Base-by-base conservation (phyloP, 2,888 invertebrate species). In the Stomorhina lunata region DNA sequence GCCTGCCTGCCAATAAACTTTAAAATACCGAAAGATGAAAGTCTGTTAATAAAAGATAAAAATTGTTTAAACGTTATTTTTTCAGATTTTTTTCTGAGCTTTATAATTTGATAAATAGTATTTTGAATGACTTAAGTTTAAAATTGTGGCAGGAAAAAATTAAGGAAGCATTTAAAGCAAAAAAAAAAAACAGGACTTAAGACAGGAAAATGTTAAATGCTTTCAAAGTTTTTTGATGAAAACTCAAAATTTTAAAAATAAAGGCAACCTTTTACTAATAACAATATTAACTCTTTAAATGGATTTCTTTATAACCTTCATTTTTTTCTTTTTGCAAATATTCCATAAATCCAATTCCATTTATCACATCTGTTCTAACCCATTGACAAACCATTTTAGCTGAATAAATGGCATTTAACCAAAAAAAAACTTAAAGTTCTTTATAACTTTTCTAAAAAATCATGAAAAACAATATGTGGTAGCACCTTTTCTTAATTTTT, bases 21-120 rank as follows among this genome's bases (percentile, higher is more conserved):
- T 27, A 43, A 59, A 73, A 73, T 72, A 73, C 45, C 57, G 29
- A 73, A 65, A 81, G 76, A 81, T 76, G 80, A 81, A 81, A 81
- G 76, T 71, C 32, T 43, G 34, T 22, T 43, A 68, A 66, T 66
- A 40, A 37, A 20, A 80, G 66, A 80, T 80, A 72, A 79, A 22
- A 61, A 5, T 29, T 32, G 15, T 32, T 57, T 29, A 32, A 43
- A 0, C 12, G 0, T 25, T 57, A 5, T 55, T 55, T 66, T 32
- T 65, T 27, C 12, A n/a, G n/a, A n/a, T 57, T 71, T 12, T 5
- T 12, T 1, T 1, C 6, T 10, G 9, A 1, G n/a, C 6, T 29
- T 66, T 57, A 57, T 48, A 37, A 48, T 63, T 55, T 37, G 57
- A 66, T 37, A 59, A 50, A 76, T 25, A 65, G 17, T 25, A 57